Percentiles rank a stretch among this genome's conserved stretches.
These are phyloP conservation scores for Drosophila leonis DNA, from an alignment of 2,888 invertebrate genomes.

Conservation along the genomic window DNA sequence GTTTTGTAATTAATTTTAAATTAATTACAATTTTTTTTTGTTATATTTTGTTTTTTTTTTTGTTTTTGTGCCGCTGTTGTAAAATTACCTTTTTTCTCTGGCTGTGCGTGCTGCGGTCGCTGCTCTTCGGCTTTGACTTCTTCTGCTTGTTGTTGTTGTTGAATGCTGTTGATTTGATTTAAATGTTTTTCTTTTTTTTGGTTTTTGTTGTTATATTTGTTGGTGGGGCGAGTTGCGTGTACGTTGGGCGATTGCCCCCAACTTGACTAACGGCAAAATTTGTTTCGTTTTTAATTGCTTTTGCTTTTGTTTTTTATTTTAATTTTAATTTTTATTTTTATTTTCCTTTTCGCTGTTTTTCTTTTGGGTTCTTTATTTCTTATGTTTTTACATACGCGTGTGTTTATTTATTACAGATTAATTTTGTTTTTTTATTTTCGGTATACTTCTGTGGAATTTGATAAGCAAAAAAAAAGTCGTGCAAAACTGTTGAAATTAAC, in stretches of 20 bases:
- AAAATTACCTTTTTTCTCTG: slow-evolving; percentile 62
- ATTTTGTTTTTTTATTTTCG: slow-evolving; percentile 2
- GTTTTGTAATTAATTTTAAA: slow-evolving; percentile 18
- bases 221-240: slow-evolving; percentile 19
- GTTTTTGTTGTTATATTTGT: slow-evolving; percentile 10
- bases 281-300: slow-evolving; percentile 75
- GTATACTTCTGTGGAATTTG: slow-evolving; percentile 27
- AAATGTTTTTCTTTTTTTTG: slow-evolving; percentile 16
- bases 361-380: background rate
- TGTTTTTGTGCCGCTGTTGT: slow-evolving; percentile 14
- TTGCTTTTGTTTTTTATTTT: slow-evolving; percentile 41
- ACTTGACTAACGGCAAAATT: slow-evolving; percentile 76
- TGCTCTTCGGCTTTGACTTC: slow-evolving; percentile 13
- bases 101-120: slow-evolving; percentile 13
- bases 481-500: slow-evolving; percentile 42
- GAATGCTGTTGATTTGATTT: slow-evolving; percentile 19
- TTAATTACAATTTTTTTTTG: slow-evolving; percentile 25
- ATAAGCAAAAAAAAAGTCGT: slow-evolving; percentile 24
- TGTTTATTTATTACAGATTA: slow-evolving; percentile 7
- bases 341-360: background rate
- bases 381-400: slow-evolving; percentile 6
- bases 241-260: slow-evolving; percentile 68
- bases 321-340: background rate
- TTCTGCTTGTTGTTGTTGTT: slow-evolving; percentile 14
- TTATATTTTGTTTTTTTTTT: slow-evolving; percentile 37